Conservation (phyloP, 2,888 invertebrate genomes). For the Aleiodes leptofemur region DNA sequence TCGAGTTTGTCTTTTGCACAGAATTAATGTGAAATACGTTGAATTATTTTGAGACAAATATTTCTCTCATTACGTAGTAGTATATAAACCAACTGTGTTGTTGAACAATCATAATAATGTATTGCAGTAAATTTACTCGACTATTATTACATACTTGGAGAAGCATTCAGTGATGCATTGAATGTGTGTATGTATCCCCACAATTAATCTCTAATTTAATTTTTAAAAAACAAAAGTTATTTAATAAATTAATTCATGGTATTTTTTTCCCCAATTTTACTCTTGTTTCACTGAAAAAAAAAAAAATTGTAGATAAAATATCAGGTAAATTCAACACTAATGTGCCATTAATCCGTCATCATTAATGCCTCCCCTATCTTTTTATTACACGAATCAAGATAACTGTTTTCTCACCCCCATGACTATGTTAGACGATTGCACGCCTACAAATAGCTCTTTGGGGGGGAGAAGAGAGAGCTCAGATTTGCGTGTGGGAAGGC, state of each 20-base stretch:
- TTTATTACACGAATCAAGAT: conserved; percentile 41
- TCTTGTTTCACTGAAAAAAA: too few species aligned
- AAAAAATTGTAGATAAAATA: conserved; percentile 4
- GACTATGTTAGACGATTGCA: conserved; percentile 19
- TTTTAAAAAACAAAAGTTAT: neutral
- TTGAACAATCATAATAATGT: conserved; percentile 5
- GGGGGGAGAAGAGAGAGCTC: neutral
- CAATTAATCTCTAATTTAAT: conserved; percentile 13
- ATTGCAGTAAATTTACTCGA: conserved; percentile 23
- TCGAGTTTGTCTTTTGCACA: neutral
- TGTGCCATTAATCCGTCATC: conserved; percentile 44
- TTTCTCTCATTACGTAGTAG: conserved; percentile 16
- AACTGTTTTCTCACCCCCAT: conserved; percentile 26
- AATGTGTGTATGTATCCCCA: conserved; percentile 13
- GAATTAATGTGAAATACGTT: conserved; percentile 1
- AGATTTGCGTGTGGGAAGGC: conserved; percentile 29
- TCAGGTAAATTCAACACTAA: conserved; percentile 33
- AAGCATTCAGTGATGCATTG: conserved; percentile 18
- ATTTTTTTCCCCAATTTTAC: neutral
- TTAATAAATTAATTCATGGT: neutral
- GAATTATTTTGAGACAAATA: conserved; percentile 26
- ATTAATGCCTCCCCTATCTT: conserved; percentile 41
- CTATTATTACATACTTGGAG: conserved; percentile 22
- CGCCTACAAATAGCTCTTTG: conserved; percentile 32
- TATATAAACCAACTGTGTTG: too few species aligned